Percentiles rank a stretch among this genome's conserved stretches.
phyloP scores from a whole-genome alignment of 2,888 invertebrate species.

The Pardosa pseudoannulata region DNA sequence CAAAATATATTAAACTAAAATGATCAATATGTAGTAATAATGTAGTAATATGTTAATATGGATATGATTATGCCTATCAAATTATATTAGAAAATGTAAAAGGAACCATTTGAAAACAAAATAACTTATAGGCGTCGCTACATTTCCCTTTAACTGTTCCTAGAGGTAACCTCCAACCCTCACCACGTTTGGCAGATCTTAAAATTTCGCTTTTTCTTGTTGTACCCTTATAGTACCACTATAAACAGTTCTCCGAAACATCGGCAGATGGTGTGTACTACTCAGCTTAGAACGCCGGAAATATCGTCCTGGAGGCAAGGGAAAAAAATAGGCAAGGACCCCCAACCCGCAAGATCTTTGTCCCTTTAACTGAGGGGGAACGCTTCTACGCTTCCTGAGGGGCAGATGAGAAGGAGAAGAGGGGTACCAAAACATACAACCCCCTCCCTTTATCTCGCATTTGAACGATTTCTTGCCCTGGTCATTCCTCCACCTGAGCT shows the following conservation, averaged over 20 bases:
- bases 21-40: no score
- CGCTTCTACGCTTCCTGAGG: slow-evolving; percentile 47
- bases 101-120: no score
- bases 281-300: slow-evolving; percentile 35
- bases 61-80: no score
- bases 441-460: slow-evolving; percentile 22
- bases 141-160: no score
- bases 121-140: no score
- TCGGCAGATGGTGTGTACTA: slow-evolving; percentile 57
- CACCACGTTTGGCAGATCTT: no score
- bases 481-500: slow-evolving; percentile 48
- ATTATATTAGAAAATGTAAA: no score
- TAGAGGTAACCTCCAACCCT: no score
- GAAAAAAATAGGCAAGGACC: slow-evolving; percentile 22
- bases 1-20: no score
- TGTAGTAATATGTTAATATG: no score
- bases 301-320: background rate
- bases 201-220: no score
- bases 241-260: background rate
- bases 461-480: slow-evolving; percentile 50
- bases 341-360: slow-evolving; percentile 35
- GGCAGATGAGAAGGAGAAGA: background rate
- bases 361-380: slow-evolving; percentile 36
- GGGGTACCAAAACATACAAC: background rate
- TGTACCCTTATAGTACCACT: no score